phyloP scores from a whole-genome alignment of 2,113 vertebrate genomes.

The Ellobius talpinus region DNA sequence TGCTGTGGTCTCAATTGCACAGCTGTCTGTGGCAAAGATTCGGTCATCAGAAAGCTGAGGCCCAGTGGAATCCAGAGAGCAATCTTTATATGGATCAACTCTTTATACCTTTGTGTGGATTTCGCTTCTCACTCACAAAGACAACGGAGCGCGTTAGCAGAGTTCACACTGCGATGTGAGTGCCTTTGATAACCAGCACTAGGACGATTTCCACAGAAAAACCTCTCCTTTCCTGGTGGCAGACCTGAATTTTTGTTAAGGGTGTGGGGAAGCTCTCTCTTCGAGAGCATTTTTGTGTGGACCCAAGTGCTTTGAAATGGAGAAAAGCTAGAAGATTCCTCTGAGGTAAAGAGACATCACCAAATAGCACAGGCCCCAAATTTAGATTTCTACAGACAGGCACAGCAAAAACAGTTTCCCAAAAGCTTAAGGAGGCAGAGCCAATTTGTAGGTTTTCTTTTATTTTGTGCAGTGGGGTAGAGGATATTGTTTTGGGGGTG shows the following conservation, averaged over 20 bases:
- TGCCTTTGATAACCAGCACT: conserved; percentile 64
- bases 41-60: conserved; percentile 72
- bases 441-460: conserved; percentile 52
- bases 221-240: conserved; percentile 67
- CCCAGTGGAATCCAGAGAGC: conserved; percentile 72
- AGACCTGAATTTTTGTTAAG: conserved; percentile 77
- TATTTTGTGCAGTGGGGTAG: conserved; percentile 43
- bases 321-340: conserved; percentile 73
- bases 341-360: conserved; percentile 66
- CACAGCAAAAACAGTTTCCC: conserved; percentile 49
- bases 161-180: conserved; percentile 79
- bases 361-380: conserved; percentile 57
- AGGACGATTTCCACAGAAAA: conserved; percentile 75
- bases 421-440: conserved; percentile 63
- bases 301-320: conserved; percentile 79
- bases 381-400: conserved; percentile 58
- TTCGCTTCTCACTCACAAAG: conserved; percentile 78
- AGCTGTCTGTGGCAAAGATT: conserved; percentile 74
- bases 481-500: conserved; percentile 73
- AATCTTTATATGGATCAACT: conserved; percentile 78
- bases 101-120: conserved; percentile 80
- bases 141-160: conserved; percentile 71
- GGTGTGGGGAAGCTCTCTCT: conserved; percentile 58
- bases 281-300: conserved; percentile 75
- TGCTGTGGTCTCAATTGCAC: conserved; percentile 72